phyloP scores from a whole-genome alignment of 2,797 vertebrate genomes.

The Poeciliopsis presidionis region DNA sequence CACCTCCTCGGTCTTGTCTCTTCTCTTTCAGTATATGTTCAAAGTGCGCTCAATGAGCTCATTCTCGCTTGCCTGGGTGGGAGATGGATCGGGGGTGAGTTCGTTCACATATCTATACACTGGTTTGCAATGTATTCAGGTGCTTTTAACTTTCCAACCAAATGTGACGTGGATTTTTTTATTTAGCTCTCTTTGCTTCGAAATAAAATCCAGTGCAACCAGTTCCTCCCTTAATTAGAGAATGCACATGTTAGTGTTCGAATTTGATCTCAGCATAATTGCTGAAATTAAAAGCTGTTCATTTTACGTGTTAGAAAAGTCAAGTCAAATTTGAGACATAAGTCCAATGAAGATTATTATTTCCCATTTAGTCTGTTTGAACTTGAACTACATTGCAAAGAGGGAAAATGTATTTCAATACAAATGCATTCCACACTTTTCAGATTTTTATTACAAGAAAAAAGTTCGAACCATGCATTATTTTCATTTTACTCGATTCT shows the following conservation, averaged over 20 bases:
- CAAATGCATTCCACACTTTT: neutral
- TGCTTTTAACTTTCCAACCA: neutral
- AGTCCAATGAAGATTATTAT: neutral
- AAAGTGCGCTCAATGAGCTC: constrained; percentile 87
- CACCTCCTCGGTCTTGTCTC: neutral
- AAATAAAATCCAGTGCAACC: neutral
- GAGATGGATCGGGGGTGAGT: constrained; percentile 92
- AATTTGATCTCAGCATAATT: neutral
- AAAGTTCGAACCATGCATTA: neutral
- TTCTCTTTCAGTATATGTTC: constrained; percentile 82
- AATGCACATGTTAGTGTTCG: neutral
- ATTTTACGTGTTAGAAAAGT: neutral
- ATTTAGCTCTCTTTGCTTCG: neutral
- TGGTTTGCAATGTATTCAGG: neutral
- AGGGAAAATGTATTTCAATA: neutral
- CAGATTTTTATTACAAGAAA: neutral
- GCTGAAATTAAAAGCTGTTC: neutral
- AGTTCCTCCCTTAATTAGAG: neutral
- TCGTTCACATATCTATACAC: neutral
- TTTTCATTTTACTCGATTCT: neutral
- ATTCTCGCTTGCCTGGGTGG: constrained; percentile 92
- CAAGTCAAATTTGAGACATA: neutral
- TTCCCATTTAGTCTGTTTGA: neutral
- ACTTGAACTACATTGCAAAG: neutral
- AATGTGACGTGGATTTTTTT: neutral